These are phyloP conservation scores for Xanthorhoe spadicearia DNA, from an alignment of 2,888 invertebrate genomes.

Conservation along the genomic window DNA sequence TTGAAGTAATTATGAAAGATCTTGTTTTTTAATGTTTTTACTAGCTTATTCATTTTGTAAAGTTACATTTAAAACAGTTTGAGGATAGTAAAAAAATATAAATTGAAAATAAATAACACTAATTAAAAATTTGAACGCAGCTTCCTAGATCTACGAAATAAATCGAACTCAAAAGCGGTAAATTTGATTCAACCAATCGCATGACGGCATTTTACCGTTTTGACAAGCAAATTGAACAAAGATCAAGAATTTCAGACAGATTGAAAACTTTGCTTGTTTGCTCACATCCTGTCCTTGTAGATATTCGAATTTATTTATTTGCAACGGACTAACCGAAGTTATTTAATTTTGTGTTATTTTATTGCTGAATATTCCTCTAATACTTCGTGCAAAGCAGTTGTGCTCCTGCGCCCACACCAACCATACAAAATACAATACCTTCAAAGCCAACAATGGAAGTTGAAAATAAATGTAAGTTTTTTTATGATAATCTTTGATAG, in stretches of 20 bases:
- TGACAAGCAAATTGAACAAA: slow-evolving; percentile 55
- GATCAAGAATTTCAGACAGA: slow-evolving; percentile 46
- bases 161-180: slow-evolving; percentile 61
- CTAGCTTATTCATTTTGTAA: too few relatives aligned
- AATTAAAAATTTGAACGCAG: slow-evolving; percentile 46
- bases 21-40: too few relatives aligned
- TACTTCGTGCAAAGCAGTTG: slow-evolving; percentile 50
- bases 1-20: too few relatives aligned
- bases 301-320: slow-evolving; percentile 67
- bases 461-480: slow-evolving; percentile 74
- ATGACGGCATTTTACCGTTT: slow-evolving; percentile 55
- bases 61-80: too few relatives aligned
- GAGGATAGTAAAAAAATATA: background rate
- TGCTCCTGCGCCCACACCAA: slow-evolving; percentile 49
- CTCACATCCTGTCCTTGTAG: slow-evolving; percentile 63
- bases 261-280: slow-evolving; percentile 54
- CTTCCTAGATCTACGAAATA: slow-evolving; percentile 62
- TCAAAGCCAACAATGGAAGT: slow-evolving; percentile 65
- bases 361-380: slow-evolving; percentile 52
- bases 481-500: slow-evolving; percentile 20
- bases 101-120: background rate
- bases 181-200: slow-evolving; percentile 74
- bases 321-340: slow-evolving; percentile 60
- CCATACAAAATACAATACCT: slow-evolving; percentile 41
- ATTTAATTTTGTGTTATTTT: slow-evolving; percentile 51